phyloP scores from a whole-genome alignment of 1,140 invertebrate species.

The Frieseomelitta varia region DNA sequence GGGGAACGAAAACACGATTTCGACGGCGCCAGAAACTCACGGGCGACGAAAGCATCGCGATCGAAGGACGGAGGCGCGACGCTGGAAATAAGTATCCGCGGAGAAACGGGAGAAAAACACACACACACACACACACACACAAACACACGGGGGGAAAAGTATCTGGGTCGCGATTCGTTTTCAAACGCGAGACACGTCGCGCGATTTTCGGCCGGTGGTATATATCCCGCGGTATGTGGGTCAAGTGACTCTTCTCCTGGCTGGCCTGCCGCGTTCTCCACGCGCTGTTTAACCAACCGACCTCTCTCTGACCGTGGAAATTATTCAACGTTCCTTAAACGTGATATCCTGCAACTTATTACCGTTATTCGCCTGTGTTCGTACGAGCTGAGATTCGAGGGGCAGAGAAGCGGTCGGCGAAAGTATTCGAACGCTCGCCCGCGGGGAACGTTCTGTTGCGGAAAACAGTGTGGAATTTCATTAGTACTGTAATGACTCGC shows the following conservation, averaged over 20 bases:
- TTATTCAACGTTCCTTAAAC: conserved; percentile 34
- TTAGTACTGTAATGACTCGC: neutral
- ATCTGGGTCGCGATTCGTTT: conserved; percentile 44
- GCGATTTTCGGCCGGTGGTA: conserved; percentile 15
- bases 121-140: too few relatives aligned
- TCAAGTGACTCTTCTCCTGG: conserved; percentile 20
- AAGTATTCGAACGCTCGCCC: neutral
- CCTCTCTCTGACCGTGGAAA: neutral
- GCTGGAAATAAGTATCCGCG: neutral
- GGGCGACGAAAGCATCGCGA: conserved; percentile 16
- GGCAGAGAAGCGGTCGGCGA: neutral
- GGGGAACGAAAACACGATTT: conserved; percentile 54
- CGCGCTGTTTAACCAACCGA: conserved; percentile 20
- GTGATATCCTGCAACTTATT: conserved; percentile 5
- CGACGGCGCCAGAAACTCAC: conserved; percentile 60
- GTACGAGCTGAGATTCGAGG: too few relatives aligned
- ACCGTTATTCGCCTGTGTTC: neutral
- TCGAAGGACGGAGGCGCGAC: neutral
- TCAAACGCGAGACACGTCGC: conserved; percentile 32
- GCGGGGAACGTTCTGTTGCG: neutral
- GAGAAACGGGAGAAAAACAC: neutral
- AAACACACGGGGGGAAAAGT: neutral
- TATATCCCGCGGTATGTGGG: conserved; percentile 28
- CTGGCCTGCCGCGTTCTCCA: neutral
- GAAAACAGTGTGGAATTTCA: too few relatives aligned